These are phyloP conservation scores for Epicampocera succincta DNA, from an alignment of 2,888 invertebrate genomes.

Conservation along the genomic window DNA sequence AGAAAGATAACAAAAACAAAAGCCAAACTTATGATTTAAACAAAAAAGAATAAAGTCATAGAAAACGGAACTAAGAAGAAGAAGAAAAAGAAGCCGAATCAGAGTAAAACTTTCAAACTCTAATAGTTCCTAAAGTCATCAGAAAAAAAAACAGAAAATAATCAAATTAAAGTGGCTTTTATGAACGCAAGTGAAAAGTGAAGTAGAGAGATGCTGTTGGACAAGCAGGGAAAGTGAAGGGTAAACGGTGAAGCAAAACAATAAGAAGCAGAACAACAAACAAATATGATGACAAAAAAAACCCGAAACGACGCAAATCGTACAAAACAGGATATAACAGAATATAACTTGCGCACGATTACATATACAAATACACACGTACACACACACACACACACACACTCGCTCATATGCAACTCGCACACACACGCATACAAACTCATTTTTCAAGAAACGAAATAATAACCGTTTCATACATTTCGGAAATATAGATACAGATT, in stretches of 20 bases:
- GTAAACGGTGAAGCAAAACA: slow-evolving; percentile 14
- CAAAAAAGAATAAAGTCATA: no score
- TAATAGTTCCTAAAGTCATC: background rate
- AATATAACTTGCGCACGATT: slow-evolving; percentile 65
- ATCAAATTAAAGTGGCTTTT: background rate
- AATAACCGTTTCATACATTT: slow-evolving; percentile 52
- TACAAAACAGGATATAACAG: slow-evolving; percentile 61
- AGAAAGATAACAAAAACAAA: no score
- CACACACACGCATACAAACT: slow-evolving; percentile 7
- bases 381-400: slow-evolving; percentile 15
- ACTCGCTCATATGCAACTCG: slow-evolving; percentile 4
- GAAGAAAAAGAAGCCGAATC: no score
- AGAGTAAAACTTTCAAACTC: no score
- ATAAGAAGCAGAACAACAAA: slow-evolving; percentile 23
- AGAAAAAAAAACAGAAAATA: background rate
- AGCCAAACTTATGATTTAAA: no score
- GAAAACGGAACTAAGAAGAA: no score
- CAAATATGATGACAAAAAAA: slow-evolving; percentile 20
- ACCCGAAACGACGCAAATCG: slow-evolving; percentile 66
- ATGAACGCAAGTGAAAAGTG: background rate
- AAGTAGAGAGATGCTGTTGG: background rate
- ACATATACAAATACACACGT: slow-evolving; percentile 27
- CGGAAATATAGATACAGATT: slow-evolving; percentile 70
- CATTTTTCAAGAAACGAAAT: slow-evolving; percentile 25
- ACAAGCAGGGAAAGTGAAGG: background rate